Evolutionary conservation across 2,113 vertebrate species (phyloP).

Genomic region (Apodemus sylvaticus): DNA sequence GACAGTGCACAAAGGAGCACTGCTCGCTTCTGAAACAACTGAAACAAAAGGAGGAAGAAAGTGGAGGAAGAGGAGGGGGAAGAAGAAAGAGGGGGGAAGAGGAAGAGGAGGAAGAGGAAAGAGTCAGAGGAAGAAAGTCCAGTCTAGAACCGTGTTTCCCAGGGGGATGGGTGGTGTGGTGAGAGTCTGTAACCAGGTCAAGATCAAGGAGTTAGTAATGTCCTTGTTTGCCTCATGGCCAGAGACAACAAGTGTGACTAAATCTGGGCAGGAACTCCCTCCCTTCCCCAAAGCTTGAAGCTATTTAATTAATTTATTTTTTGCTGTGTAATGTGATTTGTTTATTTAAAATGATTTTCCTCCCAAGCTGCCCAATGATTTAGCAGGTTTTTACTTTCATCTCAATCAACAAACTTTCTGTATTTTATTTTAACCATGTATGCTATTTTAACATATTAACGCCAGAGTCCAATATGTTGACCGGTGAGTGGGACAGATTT

Average conservation of each 20-base stretch:
- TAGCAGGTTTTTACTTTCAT: no score
- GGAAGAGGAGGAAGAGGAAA: background rate
- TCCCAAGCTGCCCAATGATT: no score
- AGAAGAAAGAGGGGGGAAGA: background rate
- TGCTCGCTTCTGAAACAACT: background rate
- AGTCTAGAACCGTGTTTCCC: background rate
- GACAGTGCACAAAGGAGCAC: background rate
- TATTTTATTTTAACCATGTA: no score
- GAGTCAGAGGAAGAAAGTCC: background rate
- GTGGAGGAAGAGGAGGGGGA: no score
- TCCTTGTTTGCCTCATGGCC: background rate
- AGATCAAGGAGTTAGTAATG: background rate
- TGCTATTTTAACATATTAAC: no score
- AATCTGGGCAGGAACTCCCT: background rate
- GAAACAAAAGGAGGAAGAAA: no score
- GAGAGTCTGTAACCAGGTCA: background rate
- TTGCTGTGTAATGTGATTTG: no score
- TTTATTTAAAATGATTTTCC: no score
- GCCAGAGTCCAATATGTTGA: no score
- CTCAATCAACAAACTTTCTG: no score
- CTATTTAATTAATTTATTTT: no score
- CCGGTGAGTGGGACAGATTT: no score
- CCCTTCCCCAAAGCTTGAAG: background rate
- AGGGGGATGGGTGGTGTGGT: background rate
- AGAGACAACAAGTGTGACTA: background rate